phyloP scores from a whole-genome alignment of 2,888 invertebrate genomes.

The Hemicrepidius hirtus region DNA sequence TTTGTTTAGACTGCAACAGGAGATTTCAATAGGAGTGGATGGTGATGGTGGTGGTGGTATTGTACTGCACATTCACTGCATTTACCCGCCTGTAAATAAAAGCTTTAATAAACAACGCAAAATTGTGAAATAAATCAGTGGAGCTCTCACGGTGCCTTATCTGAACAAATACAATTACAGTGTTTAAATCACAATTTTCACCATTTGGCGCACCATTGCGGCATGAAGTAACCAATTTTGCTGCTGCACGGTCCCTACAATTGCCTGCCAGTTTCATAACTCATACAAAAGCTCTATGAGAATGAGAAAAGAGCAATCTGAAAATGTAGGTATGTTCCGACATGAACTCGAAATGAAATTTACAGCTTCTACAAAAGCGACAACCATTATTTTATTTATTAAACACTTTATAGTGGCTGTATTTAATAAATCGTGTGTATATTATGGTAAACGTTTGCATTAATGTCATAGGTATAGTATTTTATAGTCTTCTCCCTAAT shows the following conservation, averaged over 20 bases:
- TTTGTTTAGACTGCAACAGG: conserved; percentile 23
- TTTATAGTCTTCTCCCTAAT: no score
- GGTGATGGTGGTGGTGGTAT: not conserved
- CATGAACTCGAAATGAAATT: conserved; percentile 10
- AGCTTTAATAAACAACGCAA: conserved; percentile 25
- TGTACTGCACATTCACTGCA: conserved; percentile 26
- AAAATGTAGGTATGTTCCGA: not conserved
- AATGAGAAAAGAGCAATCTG: conserved; percentile 12
- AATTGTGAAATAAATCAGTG: conserved; percentile 28
- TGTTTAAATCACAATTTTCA: conserved; percentile 32
- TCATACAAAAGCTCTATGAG: conserved; percentile 12
- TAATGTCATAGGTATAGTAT: no score
- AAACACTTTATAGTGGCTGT: no score
- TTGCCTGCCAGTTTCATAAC: conserved; percentile 24
- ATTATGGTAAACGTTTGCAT: no score
- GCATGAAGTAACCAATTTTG: conserved; percentile 29
- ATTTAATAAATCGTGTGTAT: no score
- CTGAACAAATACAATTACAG: conserved; percentile 32
- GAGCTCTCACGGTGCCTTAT: conserved; percentile 20
- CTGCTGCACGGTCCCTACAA: conserved; percentile 10
- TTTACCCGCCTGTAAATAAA: conserved; percentile 27
- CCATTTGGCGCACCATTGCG: conserved; percentile 23
- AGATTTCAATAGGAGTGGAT: conserved; percentile 16
- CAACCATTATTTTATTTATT: no score
- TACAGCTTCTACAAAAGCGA: not conserved